Percentiles rank a stretch among this genome's conserved stretches.
These are phyloP conservation scores for Nothocercus julius DNA, from an alignment of 2,113 vertebrate genomes.

Conservation along the genomic window DNA sequence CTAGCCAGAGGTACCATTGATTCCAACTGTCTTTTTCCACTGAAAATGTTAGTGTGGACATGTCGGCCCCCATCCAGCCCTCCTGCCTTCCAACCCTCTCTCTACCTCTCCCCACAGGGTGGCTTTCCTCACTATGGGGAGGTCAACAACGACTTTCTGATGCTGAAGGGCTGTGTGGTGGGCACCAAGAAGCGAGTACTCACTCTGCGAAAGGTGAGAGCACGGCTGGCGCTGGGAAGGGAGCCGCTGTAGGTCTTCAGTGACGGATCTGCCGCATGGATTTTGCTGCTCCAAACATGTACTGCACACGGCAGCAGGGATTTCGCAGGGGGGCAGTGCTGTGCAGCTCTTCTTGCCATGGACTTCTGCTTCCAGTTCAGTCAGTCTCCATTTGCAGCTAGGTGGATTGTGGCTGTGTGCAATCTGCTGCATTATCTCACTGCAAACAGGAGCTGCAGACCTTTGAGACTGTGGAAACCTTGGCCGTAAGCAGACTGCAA, in stretches of 20 bases:
- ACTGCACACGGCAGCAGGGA: neutral
- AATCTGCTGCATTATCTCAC: neutral
- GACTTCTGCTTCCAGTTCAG: neutral
- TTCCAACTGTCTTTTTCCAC: neutral
- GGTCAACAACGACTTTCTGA: slow-evolving; percentile 84
- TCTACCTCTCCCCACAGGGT: slow-evolving; percentile 67
- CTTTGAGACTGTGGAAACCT: neutral
- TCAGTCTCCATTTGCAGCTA: rapidly evolving
- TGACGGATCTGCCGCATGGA: rapidly evolving
- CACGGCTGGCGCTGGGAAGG: rapidly evolving
- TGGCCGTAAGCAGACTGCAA: neutral
- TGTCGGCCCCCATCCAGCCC: neutral
- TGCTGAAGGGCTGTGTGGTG: slow-evolving; percentile 85
- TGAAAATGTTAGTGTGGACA: neutral
- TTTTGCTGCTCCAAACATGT: neutral
- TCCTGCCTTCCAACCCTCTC: neutral
- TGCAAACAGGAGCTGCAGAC: neutral
- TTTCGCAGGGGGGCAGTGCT: neutral
- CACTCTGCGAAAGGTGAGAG: slow-evolving; percentile 83
- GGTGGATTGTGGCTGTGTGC: neutral
- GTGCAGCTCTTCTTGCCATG: neutral
- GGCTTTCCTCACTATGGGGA: slow-evolving; percentile 84
- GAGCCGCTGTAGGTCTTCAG: neutral
- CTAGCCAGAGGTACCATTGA: neutral
- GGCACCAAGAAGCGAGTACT: slow-evolving; percentile 84